A percentile compares a stretch with the other conserved stretches of the same genome.
These are phyloP conservation scores for Hipparchia semele DNA, from an alignment of 2,888 invertebrate genomes.

Conservation along the genomic window DNA sequence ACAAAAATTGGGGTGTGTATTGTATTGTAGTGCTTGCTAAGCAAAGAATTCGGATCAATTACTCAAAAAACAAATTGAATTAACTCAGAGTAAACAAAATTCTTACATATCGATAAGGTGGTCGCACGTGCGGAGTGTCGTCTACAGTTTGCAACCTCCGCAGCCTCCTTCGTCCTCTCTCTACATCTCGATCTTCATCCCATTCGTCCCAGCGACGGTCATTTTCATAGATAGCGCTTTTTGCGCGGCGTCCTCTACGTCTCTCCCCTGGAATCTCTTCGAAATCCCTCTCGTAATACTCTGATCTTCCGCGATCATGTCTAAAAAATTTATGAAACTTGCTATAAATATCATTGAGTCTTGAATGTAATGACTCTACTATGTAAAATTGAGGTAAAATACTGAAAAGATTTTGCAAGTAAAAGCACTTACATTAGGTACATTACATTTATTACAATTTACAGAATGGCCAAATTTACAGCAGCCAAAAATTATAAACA, in stretches of 20 bases:
- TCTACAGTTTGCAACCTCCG: conserved; percentile 66
- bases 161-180: conserved; percentile 51
- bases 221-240: conserved; percentile 64
- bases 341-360: too few relatives aligned
- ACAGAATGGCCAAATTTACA: too few relatives aligned
- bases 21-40: too few relatives aligned
- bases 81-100: too few relatives aligned
- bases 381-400: too few relatives aligned
- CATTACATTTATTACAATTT: neutral
- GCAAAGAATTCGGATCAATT: too few relatives aligned
- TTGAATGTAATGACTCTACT: too few relatives aligned
- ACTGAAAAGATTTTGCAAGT: too few relatives aligned
- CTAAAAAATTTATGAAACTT: conserved; percentile 39
- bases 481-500: too few relatives aligned
- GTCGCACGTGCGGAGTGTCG: conserved; percentile 48
- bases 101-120: conserved; percentile 50
- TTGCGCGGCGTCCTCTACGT: conserved; percentile 60
- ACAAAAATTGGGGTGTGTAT: too few relatives aligned
- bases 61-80: too few relatives aligned
- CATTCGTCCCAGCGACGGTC: conserved; percentile 47
- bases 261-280: conserved; percentile 53
- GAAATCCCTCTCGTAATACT: conserved; percentile 61
- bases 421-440: too few relatives aligned
- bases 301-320: conserved; percentile 63
- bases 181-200: conserved; percentile 44